Evolutionary conservation across 2,888 invertebrate species (phyloP).

Genomic region (Rhopalosiphum nymphaeae): DNA sequence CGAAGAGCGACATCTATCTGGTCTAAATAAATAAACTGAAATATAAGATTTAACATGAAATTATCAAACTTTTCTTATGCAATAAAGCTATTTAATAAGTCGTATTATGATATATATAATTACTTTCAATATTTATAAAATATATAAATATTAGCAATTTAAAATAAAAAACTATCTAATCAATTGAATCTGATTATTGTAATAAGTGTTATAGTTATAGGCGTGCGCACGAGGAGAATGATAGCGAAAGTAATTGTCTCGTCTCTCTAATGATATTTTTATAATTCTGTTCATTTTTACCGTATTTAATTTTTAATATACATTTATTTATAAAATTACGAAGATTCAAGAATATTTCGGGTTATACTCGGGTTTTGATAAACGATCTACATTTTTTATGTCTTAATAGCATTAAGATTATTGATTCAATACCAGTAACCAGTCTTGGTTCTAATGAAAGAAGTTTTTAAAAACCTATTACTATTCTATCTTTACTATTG

Average conservation of each 20-base stretch:
- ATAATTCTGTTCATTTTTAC: not conserved
- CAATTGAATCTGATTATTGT: not conserved
- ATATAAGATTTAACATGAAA: not conserved
- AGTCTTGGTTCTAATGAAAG: not conserved
- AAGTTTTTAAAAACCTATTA: not conserved
- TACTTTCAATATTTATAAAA: not conserved
- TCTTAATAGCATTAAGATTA: not conserved
- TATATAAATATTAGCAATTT: not conserved
- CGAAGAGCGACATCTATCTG: constrained; percentile 60
- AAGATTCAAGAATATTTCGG: not conserved
- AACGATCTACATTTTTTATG: not conserved
- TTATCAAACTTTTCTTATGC: not conserved
- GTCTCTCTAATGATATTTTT: not conserved
- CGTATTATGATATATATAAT: not conserved
- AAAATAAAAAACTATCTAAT: not conserved
- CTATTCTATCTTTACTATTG: no score
- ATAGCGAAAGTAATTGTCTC: not conserved
- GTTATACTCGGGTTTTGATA: not conserved
- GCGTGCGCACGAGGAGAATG: not conserved
- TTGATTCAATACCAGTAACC: not conserved
- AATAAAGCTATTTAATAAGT: not conserved
- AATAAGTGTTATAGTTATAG: not conserved
- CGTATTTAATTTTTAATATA: not conserved
- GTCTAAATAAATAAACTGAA: not conserved
- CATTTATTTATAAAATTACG: not conserved